These are phyloP conservation scores for Paracyclopina nana DNA, from an alignment of 1,140 invertebrate species.

Conservation along the genomic window DNA sequence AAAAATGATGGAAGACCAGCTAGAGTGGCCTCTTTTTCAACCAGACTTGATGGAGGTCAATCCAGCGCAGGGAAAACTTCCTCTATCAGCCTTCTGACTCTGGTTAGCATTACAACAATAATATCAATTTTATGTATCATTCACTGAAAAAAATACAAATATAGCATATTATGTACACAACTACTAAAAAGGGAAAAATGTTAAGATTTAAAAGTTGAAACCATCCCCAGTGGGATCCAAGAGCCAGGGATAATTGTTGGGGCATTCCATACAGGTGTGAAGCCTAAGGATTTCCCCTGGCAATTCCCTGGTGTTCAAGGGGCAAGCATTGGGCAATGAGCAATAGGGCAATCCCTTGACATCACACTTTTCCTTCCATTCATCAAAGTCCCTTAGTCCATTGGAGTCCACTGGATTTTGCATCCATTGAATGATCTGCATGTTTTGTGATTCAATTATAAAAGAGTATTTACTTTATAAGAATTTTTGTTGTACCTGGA, in stretches of 20 bases:
- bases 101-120: no score
- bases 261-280: constrained; percentile 81
- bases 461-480: neutral
- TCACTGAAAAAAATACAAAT: no score
- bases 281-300: constrained; percentile 78
- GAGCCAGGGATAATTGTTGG: constrained; percentile 77
- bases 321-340: constrained; percentile 70
- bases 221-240: constrained; percentile 79
- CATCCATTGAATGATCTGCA: constrained; percentile 85
- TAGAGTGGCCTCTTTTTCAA: no score
- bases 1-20: no score
- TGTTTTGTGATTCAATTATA: constrained; percentile 15
- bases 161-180: no score
- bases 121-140: no score
- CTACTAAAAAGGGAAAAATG: no score
- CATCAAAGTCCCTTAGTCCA: constrained; percentile 64
- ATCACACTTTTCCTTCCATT: constrained; percentile 89
- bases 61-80: no score
- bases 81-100: no score
- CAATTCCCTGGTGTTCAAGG: constrained; percentile 66
- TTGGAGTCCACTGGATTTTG: constrained; percentile 76
- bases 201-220: constrained; percentile 47
- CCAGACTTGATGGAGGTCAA: no score
- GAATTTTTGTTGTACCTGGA: constrained; percentile 36
- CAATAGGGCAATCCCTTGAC: constrained; percentile 81